phyloP scores from a whole-genome alignment of 1,140 invertebrate species.

The Papilio polyxenes region DNA sequence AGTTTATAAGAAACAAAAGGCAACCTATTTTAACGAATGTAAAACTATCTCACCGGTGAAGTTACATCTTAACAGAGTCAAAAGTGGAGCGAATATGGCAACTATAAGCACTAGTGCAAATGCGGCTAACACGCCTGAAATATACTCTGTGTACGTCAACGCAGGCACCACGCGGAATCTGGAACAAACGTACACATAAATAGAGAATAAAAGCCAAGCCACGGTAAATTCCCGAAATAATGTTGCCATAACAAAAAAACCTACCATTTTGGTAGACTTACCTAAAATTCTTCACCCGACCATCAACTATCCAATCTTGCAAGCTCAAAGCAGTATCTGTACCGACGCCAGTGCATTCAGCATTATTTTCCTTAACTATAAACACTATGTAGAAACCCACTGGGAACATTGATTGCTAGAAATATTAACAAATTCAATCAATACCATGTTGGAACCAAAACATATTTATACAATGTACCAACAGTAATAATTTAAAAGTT shows the following conservation, averaged over 20 bases:
- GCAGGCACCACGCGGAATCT: conserved; percentile 56
- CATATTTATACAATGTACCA: too few relatives aligned
- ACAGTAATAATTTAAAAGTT: too few relatives aligned
- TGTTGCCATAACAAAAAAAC: background rate
- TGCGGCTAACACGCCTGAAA: conserved; percentile 51
- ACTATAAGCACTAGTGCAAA: conserved; percentile 51
- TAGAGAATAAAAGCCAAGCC: background rate
- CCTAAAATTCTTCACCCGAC: conserved; percentile 57
- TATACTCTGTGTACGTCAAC: conserved; percentile 59
- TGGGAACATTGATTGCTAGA: conserved; percentile 85
- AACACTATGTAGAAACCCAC: conserved; percentile 91
- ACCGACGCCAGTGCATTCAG: conserved; percentile 82
- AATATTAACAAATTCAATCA: conserved; percentile 23
- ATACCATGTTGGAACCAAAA: too few relatives aligned
- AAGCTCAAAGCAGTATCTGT: background rate
- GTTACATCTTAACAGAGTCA: conserved; percentile 44
- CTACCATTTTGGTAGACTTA: conserved; percentile 36
- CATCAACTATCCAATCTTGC: conserved; percentile 1
- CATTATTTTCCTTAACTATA: conserved; percentile 88
- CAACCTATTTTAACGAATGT: background rate
- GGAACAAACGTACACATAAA: background rate
- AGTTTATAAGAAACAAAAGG: background rate
- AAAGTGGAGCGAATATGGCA: conserved; percentile 47
- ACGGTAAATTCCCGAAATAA: background rate
- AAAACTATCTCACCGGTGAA: conserved; percentile 45